These are phyloP conservation scores for Ooceraea biroi DNA, from an alignment of 1,140 invertebrate genomes.

Conservation along the genomic window DNA sequence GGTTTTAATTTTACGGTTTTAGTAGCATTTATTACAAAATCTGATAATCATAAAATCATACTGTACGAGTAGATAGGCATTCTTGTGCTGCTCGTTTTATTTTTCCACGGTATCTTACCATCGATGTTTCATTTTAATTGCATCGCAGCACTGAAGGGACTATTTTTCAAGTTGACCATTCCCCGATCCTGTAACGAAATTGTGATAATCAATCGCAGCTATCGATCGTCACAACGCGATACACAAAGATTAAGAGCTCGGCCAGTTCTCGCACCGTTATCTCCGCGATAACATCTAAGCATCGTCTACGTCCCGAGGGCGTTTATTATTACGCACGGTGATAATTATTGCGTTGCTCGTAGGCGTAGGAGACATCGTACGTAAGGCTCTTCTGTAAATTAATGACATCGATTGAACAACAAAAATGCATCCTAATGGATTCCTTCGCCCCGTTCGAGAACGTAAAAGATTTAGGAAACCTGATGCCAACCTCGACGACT, in stretches of 20 bases:
- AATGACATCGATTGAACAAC: not conserved
- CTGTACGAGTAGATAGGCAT: not conserved
- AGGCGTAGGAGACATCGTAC: not conserved
- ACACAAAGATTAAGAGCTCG: slow-evolving; percentile 14
- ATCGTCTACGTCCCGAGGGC: slow-evolving; percentile 1
- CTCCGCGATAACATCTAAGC: slow-evolving; percentile 5
- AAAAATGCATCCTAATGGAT: slow-evolving; percentile 17
- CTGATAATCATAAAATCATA: not conserved
- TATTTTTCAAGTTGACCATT: not conserved
- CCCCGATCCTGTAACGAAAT: slow-evolving; percentile 12
- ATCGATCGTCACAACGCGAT: slow-evolving; percentile 19
- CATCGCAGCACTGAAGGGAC: not conserved
- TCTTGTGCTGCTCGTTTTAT: not conserved
- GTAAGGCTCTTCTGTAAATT: slow-evolving; percentile 1
- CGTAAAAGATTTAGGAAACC: not conserved
- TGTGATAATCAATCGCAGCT: slow-evolving; percentile 13
- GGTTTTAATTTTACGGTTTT: too few relatives aligned
- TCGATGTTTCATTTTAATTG: slow-evolving; percentile 1
- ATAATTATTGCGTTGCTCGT: not conserved
- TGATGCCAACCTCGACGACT: not conserved
- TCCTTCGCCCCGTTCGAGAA: not conserved
- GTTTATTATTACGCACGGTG: not conserved
- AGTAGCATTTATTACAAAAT: not conserved
- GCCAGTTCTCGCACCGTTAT: not conserved
- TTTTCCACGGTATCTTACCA: not conserved